Base-by-base conservation (phyloP, 2,888 invertebrate species). In the Homarus gammarus region DNA sequence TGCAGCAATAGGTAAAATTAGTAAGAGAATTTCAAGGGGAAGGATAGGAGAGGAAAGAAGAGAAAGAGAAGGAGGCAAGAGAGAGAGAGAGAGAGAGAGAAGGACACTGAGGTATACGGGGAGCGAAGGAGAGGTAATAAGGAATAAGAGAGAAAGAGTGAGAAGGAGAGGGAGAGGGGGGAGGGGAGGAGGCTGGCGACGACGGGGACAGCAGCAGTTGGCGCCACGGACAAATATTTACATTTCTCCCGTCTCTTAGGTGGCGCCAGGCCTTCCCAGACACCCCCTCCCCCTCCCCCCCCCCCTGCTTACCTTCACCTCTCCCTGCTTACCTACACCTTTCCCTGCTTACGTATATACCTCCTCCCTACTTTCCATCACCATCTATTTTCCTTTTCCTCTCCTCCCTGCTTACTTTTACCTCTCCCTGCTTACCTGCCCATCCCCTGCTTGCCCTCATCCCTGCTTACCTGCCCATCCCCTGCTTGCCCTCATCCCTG, bases 211-310 rank as follows among this genome's bases (percentile, higher is more conserved):
- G 77, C 22, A 77, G 64, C 64, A 73, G 73, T 85, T 85, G 85
- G 85, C 64, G 83, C 83, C 83, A 49, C 22, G 72, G 72, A 83
- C 83, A 83, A 83, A 83, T 83, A 83, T 83, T 83, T 83, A 83
- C 83, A 83, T 83, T 83, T 83, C 72, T 85, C 77, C 70, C 73
- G 73, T 36, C 84, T 44, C 51, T 61, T 33, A 31, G 38, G 85
- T 56, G 85, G 85, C 85, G 85, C 85, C 77, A 83, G 83, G 44
- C 83, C 51, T 83, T 49, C 83, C 49, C 44, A 31, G 15, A 44
- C 49, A 5, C 49, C 56, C 31, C 18, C 77, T 31, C 31, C 40
- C 31, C 44, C 49, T 31, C 49, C 56, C 31, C 64, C 72, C 2
- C 31, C 64, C 64, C 40, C 8, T n/a, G 12, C 33, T 12, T 33